Evolutionary conservation across 2,797 vertebrate genomes (phyloP).

Genomic region (Coccyzus lansbergi): DNA sequence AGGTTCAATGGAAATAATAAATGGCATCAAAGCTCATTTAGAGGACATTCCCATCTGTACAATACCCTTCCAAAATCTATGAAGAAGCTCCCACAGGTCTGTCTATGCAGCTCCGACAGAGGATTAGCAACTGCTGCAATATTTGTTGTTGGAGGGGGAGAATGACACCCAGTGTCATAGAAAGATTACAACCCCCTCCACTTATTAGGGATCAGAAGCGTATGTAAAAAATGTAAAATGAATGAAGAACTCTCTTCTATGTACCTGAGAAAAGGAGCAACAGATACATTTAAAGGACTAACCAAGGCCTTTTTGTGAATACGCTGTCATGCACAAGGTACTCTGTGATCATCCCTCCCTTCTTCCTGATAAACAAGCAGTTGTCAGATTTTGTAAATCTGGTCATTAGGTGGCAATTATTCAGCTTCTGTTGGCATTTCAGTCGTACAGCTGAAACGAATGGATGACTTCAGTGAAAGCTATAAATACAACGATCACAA

Average conservation of each 20-base stretch:
- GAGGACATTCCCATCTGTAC: neutral
- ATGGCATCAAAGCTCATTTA: neutral
- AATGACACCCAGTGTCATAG: neutral
- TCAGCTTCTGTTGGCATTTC: conserved; percentile 14
- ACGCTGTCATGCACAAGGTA: neutral
- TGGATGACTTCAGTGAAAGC: conserved; percentile 1
- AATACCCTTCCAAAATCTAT: neutral
- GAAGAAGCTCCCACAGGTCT: neutral
- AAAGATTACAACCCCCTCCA: neutral
- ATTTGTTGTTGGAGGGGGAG: neutral
- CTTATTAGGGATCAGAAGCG: neutral
- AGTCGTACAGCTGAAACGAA: neutral
- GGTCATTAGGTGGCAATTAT: conserved; percentile 7
- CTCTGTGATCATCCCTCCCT: neutral
- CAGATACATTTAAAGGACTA: neutral
- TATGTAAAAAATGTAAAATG: neutral
- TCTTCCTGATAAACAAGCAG: neutral
- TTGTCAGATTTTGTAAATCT: conserved; percentile 13
- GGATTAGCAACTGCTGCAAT: neutral
- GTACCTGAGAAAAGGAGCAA: neutral
- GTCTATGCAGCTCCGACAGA: neutral
- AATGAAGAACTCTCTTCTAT: neutral
- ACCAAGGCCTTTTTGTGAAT: neutral
- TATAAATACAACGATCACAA: neutral
- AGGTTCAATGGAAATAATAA: neutral